A percentile compares a stretch with the other conserved stretches of the same genome.
Evolutionary conservation across 2,888 invertebrate genomes (phyloP).

Genomic region (Mesoligia furuncula): DNA sequence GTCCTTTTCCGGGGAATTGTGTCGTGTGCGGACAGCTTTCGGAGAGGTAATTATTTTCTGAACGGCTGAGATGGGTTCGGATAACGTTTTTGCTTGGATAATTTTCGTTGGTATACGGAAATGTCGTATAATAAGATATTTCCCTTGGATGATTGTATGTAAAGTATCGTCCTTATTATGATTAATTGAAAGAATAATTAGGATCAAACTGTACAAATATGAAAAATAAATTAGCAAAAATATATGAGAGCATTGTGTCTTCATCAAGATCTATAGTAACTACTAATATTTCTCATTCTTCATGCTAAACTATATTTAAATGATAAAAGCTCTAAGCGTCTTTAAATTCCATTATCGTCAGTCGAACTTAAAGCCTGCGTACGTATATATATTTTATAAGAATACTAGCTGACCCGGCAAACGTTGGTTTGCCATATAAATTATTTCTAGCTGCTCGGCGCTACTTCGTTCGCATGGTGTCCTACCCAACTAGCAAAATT

Average conservation of each 20-base stretch:
- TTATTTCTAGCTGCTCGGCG: no score
- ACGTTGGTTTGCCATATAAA: no score
- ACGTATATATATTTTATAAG: no score
- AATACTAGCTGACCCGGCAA: no score
- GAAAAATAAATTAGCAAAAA: not conserved
- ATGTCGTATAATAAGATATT: constrained; percentile 24
- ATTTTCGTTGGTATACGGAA: constrained; percentile 29
- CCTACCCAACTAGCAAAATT: no score
- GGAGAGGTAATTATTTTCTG: constrained; percentile 55
- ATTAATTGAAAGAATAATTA: not conserved
- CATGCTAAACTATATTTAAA: no score
- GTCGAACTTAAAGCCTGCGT: not conserved
- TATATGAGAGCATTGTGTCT: not conserved
- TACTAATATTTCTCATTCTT: not conserved
- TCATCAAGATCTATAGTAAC: not conserved
- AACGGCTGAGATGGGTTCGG: constrained; percentile 39
- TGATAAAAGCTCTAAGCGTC: no score
- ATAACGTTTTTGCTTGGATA: constrained; percentile 29
- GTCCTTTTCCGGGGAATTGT: constrained; percentile 45
- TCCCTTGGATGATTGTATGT: not conserved
- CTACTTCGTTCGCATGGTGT: no score
- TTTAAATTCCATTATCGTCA: not conserved
- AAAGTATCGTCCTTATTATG: no score
- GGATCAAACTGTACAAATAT: no score
- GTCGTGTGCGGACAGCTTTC: constrained; percentile 40